Conservation (phyloP, 2,113 vertebrate species). For the Cyphomyrus plagiostoma region DNA sequence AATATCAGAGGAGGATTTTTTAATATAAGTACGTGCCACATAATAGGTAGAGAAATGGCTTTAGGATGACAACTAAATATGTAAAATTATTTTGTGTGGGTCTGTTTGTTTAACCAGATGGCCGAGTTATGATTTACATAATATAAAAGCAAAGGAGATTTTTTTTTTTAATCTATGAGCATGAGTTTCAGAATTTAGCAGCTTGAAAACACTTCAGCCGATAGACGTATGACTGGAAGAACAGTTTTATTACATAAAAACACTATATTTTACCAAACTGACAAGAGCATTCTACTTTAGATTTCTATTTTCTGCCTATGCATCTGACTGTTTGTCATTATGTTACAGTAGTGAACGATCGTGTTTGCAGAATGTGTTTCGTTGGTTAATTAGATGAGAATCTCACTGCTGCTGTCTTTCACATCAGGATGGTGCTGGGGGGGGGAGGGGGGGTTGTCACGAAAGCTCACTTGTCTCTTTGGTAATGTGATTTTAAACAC, state of each 20-base stretch:
- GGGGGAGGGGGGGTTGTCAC: not conserved
- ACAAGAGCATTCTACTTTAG: not conserved
- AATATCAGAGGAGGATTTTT: not conserved
- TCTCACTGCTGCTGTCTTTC: not conserved
- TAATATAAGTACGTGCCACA: not conserved
- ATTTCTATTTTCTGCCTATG: not conserved
- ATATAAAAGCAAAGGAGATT: not conserved
- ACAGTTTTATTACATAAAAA: not conserved
- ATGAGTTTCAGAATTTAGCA: not conserved
- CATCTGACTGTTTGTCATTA: not conserved
- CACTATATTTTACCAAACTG: not conserved
- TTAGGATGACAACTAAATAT: not conserved
- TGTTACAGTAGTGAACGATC: not conserved
- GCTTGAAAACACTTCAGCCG: not conserved
- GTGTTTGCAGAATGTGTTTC: not conserved
- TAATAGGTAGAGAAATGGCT: not conserved
- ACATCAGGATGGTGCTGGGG: not conserved
- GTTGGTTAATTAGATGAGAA: not conserved
- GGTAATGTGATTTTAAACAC: conserved; percentile 6
- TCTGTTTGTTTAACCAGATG: conserved; percentile 2
- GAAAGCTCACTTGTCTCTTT: not conserved
- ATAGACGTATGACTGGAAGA: not conserved
- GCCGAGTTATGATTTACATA: conserved; percentile 9
- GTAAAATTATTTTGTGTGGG: not conserved
- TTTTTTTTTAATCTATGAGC: not conserved